Base-by-base conservation (phyloP, 2,113 vertebrate species). In the Festucalex cinctus region DNA sequence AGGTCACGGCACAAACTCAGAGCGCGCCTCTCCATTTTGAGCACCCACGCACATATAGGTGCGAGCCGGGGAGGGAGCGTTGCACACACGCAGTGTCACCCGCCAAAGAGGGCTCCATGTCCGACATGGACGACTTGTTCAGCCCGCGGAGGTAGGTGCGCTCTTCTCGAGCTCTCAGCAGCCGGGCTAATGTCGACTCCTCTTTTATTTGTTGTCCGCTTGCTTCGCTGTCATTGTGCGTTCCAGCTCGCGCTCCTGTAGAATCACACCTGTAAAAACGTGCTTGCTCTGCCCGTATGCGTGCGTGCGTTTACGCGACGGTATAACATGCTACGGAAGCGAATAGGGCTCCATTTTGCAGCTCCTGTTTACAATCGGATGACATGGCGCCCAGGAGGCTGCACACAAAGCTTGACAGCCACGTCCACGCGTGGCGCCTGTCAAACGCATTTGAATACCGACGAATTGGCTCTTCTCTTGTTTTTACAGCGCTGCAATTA, bases 1-100 rank as follows among this genome's bases (percentile, higher is more conserved):
- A 97, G 97, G 97, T 98, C 97, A 97, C 86, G 94, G 95, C 96
- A 96, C 95, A 93, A 93, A 95, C 95, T 96, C 95, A 91, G 96
- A 94, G 94, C 94, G 92, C 89, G 94, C 86, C 92, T 95, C 96
- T 97, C 97, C 97, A 98, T 99, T 97, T 99, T 98, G 95, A 94
- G 94, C 88, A 92, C 92, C 88, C 88, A 84, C 68, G 82, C 66
- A 80, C 75, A 84, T 10, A n/a, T 79, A 89, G 88, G 88, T 92
- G 91, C 81, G 92, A 85, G 82, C 74, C 78, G 79, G 89, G 91
- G 37, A 9, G 59, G 89, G 70, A 79, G 78, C 82, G 26, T 36
- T 70, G 57, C 37, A 58, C 83, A 76, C 79, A 69, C 75, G 48
- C 28, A 71, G 82, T 89, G 89, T 88, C 88, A 87, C 28, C 91